A percentile compares a stretch with the other conserved stretches of the same genome.
Conservation (phyloP, 1,140 invertebrate genomes). For the Drosophila pectinifera region DNA sequence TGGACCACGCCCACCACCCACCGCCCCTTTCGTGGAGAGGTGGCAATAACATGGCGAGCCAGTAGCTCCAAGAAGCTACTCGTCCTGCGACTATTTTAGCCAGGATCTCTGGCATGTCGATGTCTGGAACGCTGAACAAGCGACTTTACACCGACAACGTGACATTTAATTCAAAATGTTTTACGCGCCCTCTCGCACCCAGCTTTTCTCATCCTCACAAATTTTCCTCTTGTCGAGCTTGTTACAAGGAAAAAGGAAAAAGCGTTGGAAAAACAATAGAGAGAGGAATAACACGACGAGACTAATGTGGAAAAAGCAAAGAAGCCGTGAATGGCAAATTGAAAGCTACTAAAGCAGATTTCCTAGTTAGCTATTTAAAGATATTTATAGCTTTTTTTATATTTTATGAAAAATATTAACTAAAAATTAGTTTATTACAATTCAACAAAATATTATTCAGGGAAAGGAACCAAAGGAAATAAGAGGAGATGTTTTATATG, state of each 20-base stretch:
- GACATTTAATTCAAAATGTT: conserved; percentile 76
- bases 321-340: too few relatives aligned
- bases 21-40: conserved; percentile 32
- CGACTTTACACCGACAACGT: conserved; percentile 69
- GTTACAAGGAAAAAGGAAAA: conserved; percentile 6
- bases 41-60: conserved; percentile 36
- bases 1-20: conserved; percentile 46
- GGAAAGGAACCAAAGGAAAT: too few relatives aligned
- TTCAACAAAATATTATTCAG: too few relatives aligned
- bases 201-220: conserved; percentile 1
- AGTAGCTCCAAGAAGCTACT: conserved; percentile 6
- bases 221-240: conserved; percentile 15
- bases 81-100: conserved; percentile 58
- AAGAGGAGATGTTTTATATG: too few relatives aligned
- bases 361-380: too few relatives aligned
- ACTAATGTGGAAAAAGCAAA: too few relatives aligned
- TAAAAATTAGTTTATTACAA: too few relatives aligned
- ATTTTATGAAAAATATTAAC: too few relatives aligned
- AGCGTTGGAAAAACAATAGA: too few relatives aligned
- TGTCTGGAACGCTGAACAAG: conserved; percentile 61
- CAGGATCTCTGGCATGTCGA: conserved; percentile 31
- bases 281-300: too few relatives aligned
- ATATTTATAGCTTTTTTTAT: too few relatives aligned
- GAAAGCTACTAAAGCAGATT: too few relatives aligned
- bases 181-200: conserved; percentile 20